Evolutionary conservation across 2,797 vertebrate species (phyloP), one percentile per base, ranked within the genome.

Genomic region (Scleropages formosus): DNA sequence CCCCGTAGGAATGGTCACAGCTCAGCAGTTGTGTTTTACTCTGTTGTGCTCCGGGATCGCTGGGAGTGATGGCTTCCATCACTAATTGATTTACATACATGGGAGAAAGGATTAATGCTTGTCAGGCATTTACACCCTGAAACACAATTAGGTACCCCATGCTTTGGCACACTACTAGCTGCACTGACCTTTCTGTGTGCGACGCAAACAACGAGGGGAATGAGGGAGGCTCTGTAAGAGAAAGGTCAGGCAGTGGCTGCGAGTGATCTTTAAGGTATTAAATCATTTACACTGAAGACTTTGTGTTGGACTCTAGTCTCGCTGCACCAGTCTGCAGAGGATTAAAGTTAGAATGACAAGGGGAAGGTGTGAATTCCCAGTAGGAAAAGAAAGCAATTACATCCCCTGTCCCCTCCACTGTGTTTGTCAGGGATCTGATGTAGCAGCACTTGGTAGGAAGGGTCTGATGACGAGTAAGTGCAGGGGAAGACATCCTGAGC

Each of bases 381-480:
- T 47, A 69, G 67, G 47, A 51, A 24, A 47, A 18, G 59, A 61
- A 71, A 22, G 68, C 56, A 49, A 15, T 71, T 71, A 71, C 51
- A 71, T 22, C 68, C 27, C 49, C 26, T 27, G 53, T 56, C 26
- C 49, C 24, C 68, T 58, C 22, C 49, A 49, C 16, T 71, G 68
- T 58, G 68, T 56, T 61, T 70, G 26, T 58, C 12, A 72, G 15
- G 26, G 12, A 56, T 11, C 53, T 13, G 18, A 18, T 13, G 18
- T 56, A 53, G 12, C 53, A 56, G 53, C 46, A 26, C 15, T 26
- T 26, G 31, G 70, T 61, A 59, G 27, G 70, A 61, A 59, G 27
- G 18, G 39, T 61, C 59, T 22, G 8, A 61, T 61, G 20, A 10
- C 59, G 61, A 22, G 8, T 8, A 15, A 9, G 59, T 22, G 31